phyloP scores from a whole-genome alignment of 2,888 invertebrate species.

The Aelia acuminata region DNA sequence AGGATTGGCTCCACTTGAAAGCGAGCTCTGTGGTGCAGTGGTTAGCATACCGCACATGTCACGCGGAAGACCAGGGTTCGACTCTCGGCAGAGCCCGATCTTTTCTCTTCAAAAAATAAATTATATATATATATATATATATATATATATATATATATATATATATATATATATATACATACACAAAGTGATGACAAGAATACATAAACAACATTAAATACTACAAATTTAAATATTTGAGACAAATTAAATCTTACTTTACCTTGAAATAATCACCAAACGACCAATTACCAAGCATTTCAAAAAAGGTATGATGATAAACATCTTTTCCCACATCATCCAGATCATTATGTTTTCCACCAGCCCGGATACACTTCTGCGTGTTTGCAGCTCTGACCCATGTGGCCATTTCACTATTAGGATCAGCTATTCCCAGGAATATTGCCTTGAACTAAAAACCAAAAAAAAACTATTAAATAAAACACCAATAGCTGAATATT shows the following conservation, averaged over 20 bases:
- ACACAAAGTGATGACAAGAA: no score
- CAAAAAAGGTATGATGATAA: conserved; percentile 99
- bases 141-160: no score
- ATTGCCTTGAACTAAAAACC: conserved; percentile 90
- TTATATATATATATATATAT: no score
- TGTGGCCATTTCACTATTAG: conserved; percentile 94
- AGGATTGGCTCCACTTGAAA: no score
- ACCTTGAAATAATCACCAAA: conserved; percentile 99
- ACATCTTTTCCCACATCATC: conserved; percentile 99
- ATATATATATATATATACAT: no score
- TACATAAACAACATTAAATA: no score
- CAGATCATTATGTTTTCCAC: conserved; percentile 99
- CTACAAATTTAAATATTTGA: no score
- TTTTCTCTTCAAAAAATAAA: no score
- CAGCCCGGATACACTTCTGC: conserved; percentile 99
- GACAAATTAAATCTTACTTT: conserved; percentile 59
- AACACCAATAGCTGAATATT: not conserved
- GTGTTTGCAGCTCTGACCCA: conserved; percentile 92
- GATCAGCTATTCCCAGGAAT: conserved; percentile 95
- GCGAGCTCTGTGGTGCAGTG: no score
- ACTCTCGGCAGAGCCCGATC: no score
- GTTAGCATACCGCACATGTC: no score
- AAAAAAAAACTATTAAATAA: conserved; percentile 40
- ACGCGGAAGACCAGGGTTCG: no score
- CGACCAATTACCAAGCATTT: conserved; percentile 99